These are phyloP conservation scores for Trimorus sp. DNA, from an alignment of 2,888 invertebrate species.

Conservation along the genomic window DNA sequence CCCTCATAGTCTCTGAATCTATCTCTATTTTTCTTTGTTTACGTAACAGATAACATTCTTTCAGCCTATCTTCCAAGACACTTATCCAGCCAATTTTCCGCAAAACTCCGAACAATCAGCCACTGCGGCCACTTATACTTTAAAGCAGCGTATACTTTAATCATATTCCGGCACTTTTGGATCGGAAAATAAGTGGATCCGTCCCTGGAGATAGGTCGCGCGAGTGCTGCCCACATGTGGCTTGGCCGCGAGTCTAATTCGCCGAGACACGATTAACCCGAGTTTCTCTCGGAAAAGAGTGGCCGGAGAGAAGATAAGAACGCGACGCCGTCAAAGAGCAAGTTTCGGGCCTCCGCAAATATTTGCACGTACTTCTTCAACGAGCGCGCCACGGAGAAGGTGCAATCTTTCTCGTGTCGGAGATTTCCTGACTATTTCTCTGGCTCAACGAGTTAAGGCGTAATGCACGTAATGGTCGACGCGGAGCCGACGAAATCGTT, in stretches of 20 bases:
- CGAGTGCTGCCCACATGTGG: constrained; percentile 35
- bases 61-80: too few species aligned
- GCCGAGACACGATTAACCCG: too few species aligned
- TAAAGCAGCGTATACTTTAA: too few species aligned
- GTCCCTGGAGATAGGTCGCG: constrained; percentile 31
- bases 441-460: constrained; percentile 40
- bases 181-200: not conserved
- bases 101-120: too few species aligned
- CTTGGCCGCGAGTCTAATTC: constrained; percentile 12
- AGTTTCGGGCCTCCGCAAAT: constrained; percentile 42
- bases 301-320: not conserved
- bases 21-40: too few species aligned
- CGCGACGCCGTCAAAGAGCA: constrained; percentile 19
- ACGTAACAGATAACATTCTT: too few species aligned
- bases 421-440: constrained; percentile 50
- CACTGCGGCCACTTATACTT: too few species aligned
- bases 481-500: constrained; percentile 35
- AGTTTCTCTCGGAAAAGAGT: not conserved
- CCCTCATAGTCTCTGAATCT: too few species aligned
- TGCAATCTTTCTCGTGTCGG: constrained; percentile 56
- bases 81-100: too few species aligned
- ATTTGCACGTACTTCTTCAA: constrained; percentile 57
- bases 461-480: constrained; percentile 39
- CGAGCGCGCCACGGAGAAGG: constrained; percentile 41
- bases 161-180: too few species aligned